Evolutionary conservation across 1,140 invertebrate genomes (phyloP), one percentile per base, ranked within the genome.

Genomic region (Globodera rostochiensis): DNA sequence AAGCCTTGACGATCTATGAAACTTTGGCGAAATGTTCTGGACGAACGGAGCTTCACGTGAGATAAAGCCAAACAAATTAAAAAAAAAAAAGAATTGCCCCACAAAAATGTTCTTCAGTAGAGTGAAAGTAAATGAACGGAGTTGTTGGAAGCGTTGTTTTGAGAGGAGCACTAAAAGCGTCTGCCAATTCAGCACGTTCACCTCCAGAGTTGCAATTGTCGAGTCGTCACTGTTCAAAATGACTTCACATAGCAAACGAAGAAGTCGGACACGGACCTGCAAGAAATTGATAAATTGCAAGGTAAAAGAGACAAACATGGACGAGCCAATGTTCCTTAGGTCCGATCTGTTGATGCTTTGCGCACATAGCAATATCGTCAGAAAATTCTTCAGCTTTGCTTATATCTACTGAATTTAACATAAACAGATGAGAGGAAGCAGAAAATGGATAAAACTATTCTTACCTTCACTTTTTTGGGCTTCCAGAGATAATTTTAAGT

Each of bases 81-180:
- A 53, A 53, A 15, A 15, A 53, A 9, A 15, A 53, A 53, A 53
- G 1, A 45, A n/a, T 50, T 77, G 64, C 70, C 84, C 67, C 60
- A 84, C 83, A 66, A 85, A 87, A 82, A 85, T 85, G 53, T 85
- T 85, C 77, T 85, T 88, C 13, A 85, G 70, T 3, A 85, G 73
- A 45, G 49, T 45, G 49, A 85, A 77, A n/a, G 79, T 87, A 53
- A 81, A 53, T 6, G 84, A 77, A 19, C 84, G 67, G 49, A 87
- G 84, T 21, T 66, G 67, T 13, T 57, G 69, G 70, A 87, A 74
- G 36, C 74, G 74, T 71, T 85, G 84, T 76, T 85, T 85, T 19
- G 84, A 84, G 8, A 85, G 46, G 9, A 86, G 77, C 64, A 87
- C 85, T 13, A 85, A 69, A 60, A 87, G 75, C 6, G 84, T 81